Conservation (phyloP, 2,113 vertebrate genomes). For the Hirundichthys speculiger region DNA sequence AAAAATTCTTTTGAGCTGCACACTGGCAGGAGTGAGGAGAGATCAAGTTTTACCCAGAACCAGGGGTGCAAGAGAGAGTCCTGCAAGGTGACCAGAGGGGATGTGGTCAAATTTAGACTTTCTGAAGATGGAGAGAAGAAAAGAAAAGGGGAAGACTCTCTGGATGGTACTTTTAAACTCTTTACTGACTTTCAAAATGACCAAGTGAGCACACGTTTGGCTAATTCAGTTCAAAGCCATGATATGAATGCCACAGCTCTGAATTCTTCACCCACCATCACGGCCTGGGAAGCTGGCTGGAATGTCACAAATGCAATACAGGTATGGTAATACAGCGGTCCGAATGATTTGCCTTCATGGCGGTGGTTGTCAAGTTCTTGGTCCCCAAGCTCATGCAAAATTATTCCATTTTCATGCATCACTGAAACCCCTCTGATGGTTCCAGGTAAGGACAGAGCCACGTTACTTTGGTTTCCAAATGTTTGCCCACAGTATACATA, state of each 20-base stretch:
- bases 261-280: slow-evolving; percentile 67
- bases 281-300: slow-evolving; percentile 85
- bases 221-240: slow-evolving; percentile 14
- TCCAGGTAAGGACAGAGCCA: too few species aligned
- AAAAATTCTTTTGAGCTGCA: not conserved
- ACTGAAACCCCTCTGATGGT: not conserved
- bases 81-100: not conserved
- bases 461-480: too few species aligned
- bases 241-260: not conserved
- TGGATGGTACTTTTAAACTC: slow-evolving; percentile 9
- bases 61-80: not conserved
- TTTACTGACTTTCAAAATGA: slow-evolving; percentile 12
- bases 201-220: slow-evolving; percentile 10
- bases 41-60: not conserved
- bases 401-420: not conserved
- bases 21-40: slow-evolving; percentile 4
- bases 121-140: slow-evolving; percentile 4
- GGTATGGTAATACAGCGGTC: slow-evolving; percentile 53
- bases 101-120: not conserved
- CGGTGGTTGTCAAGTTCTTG: not conserved
- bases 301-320: slow-evolving; percentile 85
- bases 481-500: too few species aligned
- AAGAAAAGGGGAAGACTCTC: not conserved
- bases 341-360: not conserved
- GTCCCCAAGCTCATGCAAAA: not conserved